These are phyloP conservation scores for Sander lucioperca DNA, from an alignment of 2,113 vertebrate genomes.

Conservation along the genomic window DNA sequence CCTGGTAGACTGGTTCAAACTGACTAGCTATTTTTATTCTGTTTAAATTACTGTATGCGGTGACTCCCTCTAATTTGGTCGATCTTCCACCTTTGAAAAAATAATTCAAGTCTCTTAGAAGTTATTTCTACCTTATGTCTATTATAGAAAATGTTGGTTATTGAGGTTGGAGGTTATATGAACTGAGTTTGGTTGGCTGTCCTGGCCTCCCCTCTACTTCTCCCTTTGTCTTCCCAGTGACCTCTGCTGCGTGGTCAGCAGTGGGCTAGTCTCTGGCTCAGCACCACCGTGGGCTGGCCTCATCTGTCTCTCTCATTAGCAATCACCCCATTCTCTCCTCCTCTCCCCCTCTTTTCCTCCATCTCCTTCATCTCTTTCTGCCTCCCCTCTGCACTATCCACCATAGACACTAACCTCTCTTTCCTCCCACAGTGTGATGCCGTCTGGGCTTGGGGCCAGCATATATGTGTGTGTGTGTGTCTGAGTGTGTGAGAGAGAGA, in stretches of 20 bases:
- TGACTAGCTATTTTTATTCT: background rate
- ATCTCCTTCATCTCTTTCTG: conserved; percentile 55
- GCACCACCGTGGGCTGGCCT: conserved; percentile 63
- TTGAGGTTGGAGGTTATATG: background rate
- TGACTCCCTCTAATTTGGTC: background rate
- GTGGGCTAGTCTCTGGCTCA: conserved; percentile 53
- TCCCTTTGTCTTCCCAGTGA: conserved; percentile 51
- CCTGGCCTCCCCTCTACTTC: conserved; percentile 20
- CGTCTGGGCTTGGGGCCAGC: conserved; percentile 66
- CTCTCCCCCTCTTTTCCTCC: conserved; percentile 30
- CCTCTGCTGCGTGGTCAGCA: conserved; percentile 71
- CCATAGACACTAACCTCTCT: conserved; percentile 60
- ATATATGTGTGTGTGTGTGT: conserved; percentile 11
- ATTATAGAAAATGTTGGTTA: background rate
- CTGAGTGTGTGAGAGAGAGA: background rate
- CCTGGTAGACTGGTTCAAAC: background rate
- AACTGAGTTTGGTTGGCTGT: background rate
- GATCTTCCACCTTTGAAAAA: background rate
- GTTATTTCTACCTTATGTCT: background rate
- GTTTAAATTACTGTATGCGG: background rate
- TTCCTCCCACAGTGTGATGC: conserved; percentile 63
- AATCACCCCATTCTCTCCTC: conserved; percentile 25
- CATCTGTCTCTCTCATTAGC: conserved; percentile 77
- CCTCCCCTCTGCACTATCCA: conserved; percentile 46
- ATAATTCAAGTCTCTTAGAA: background rate